Base-by-base conservation (phyloP, 53 echinoderm and acorn worm species). In the Actinopyga echinites region DNA sequence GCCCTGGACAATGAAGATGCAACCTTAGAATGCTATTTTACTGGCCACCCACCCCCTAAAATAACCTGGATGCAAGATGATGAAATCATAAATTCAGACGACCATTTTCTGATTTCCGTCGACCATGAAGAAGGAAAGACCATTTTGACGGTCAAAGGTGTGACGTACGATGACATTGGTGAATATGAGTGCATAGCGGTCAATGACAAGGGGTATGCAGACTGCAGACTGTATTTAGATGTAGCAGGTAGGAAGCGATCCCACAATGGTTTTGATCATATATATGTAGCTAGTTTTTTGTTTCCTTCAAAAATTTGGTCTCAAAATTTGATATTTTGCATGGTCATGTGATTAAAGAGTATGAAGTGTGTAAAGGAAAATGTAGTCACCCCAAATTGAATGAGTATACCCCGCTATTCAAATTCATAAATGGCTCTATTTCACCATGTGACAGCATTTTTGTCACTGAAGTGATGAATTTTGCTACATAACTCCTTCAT, bases 101-200 rank as follows among this genome's bases (percentile, higher is more conserved):
- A 89, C 44, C 71, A 84, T 68, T 83, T 82, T 38, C 26, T 64
- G 19, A 69, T 75, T 44, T 44, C 65, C 8, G 60, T 85, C 17
- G 86, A 89, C 57, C 61, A 79, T 34, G 57, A 84, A 54, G 89
- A 92, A 52, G 92, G 91, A 11, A 87, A 85, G 21, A 89, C 94
- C 69, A 64, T 73, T 2, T 79, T 94, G 5, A 80, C 90, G 32
- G 86, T 97, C 37, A 55, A 84, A 30, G 86, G 88, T 43, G 94
- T 94, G 35, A 92, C 88, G 0, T 81, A 79, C 35, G 79, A 90
- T 30, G 97, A 97, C 52, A 92, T 97, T 12, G 97, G 97, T 25
- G 97, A 97, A 69, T 97, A 97, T 59, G 88, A 94, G 74, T 97
- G 97, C 71, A 86, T 97, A 19, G 97, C 94, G 49, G 86, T 87